Conservation (phyloP, 2,888 invertebrate species). For the Pseudococcus viburni region DNA sequence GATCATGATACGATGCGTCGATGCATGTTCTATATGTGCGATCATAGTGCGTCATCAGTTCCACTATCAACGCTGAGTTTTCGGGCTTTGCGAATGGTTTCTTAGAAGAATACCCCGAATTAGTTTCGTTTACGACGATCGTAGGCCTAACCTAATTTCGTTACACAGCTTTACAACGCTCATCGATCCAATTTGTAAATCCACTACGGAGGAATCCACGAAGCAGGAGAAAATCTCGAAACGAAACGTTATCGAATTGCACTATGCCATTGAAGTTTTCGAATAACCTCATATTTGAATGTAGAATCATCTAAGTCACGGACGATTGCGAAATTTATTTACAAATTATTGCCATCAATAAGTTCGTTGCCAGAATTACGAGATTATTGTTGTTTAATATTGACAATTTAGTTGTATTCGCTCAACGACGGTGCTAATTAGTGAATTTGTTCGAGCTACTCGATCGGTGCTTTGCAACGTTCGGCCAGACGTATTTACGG, state of each 20-base stretch:
- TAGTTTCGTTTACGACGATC: not conserved
- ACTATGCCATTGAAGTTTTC: not conserved
- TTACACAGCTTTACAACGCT: not conserved
- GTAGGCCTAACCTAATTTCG: constrained; percentile 20
- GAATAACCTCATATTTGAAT: constrained; percentile 8
- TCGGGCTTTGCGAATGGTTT: not conserved
- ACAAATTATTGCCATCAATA: constrained; percentile 36
- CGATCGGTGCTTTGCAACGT: not conserved
- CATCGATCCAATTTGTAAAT: not conserved
- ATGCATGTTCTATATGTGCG: not conserved
- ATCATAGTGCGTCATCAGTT: constrained; percentile 8
- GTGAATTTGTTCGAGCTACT: constrained; percentile 2
- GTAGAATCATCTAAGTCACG: not conserved
- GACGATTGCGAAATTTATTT: constrained; percentile 40
- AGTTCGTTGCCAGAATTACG: constrained; percentile 31
- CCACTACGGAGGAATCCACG: not conserved
- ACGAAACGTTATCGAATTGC: not conserved
- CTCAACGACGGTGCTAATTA: not conserved
- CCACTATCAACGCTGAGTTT: not conserved
- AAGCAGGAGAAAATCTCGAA: not conserved
- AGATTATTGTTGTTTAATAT: constrained; percentile 19
- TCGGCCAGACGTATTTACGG: constrained; percentile 21
- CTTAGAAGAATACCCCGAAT: not conserved
- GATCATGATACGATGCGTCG: not conserved
- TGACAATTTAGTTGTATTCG: not conserved